Base-by-base conservation (phyloP, 2,797 vertebrate genomes). In the Smutsia gigantea region DNA sequence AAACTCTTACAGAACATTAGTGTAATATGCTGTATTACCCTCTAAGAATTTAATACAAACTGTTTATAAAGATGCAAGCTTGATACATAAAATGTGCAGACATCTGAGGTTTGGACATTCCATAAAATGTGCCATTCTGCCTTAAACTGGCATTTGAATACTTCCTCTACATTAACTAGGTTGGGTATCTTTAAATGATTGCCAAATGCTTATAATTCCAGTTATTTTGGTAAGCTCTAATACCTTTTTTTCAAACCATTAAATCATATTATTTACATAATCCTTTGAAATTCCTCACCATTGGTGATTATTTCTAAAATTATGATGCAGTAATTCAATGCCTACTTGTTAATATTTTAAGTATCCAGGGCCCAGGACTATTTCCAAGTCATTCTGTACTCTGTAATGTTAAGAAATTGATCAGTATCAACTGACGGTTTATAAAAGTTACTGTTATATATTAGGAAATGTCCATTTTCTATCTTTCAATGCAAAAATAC, bases 241-340 rank as follows among this genome's bases (percentile, higher is more conserved):
- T 72, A 90, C 15, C 3, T 42, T 61, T 63, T 81, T 57, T 90
- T 90, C 74, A 75, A 92, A 61, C 53, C 49, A 93, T 27, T 72
- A 87, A 61, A 55, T 75, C 49, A 77, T n/a, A 51, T 51, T 85
- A 64, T 78, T 91, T 46, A 86, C 14, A 27, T 14, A 69, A 53
- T 55, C 64, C 21, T 77, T 83, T 27, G 25, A 4, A 82, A 42
- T 57, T 94, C 49, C 12, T 94, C 23, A 12, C 21, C 66, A 74
- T 39, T 39, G 29, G 0, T 7, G 34, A 79, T 51, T 82, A 94
- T 87, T 69, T 95, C 59, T 74, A 92, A 93, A 94, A 93, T 83
- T 82, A 74, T 19, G 21, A 85, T 74, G n/a, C 31, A 93, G 37
- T 57, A 81, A 77, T 46, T 57, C 55, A 53, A 42, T 57, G 72